Evolutionary conservation across 2,113 vertebrate species (phyloP).

Genomic region (Panthera tigris): DNA sequence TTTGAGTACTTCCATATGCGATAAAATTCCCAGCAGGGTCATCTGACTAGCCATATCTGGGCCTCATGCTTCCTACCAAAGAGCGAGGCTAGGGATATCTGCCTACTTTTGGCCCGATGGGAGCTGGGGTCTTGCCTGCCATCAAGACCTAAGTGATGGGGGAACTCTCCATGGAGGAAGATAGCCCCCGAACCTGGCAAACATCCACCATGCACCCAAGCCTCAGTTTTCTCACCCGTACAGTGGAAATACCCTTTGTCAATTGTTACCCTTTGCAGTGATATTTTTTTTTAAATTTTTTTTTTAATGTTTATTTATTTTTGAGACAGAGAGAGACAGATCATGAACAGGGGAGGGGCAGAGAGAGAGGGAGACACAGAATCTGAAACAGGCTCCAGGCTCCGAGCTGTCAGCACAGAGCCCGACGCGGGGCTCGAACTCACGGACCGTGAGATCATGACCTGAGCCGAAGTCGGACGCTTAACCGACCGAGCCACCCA

Average conservation of each 20-base stretch:
- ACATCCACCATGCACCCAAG: not conserved
- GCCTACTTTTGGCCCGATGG: not conserved
- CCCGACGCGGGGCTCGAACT: too few species aligned
- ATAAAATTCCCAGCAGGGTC: not conserved
- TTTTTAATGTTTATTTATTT: too few species aligned
- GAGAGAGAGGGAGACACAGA: too few species aligned
- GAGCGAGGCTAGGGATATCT: not conserved
- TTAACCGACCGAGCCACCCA: too few species aligned
- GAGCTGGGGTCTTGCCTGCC: not conserved
- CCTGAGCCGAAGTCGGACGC: too few species aligned
- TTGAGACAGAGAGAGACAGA: too few species aligned
- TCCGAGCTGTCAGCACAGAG: too few species aligned
- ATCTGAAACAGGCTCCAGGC: too few species aligned
- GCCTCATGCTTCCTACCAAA: not conserved
- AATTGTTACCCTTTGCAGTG: not conserved
- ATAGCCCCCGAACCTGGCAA: not conserved
- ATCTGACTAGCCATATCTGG: not conserved
- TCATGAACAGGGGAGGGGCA: too few species aligned
- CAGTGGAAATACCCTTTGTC: not conserved
- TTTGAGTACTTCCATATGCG: not conserved
- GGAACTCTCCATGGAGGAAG: not conserved
- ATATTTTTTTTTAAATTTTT: not conserved
- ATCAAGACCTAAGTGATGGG: not conserved
- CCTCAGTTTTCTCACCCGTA: not conserved
- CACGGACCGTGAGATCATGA: too few species aligned